Base-by-base conservation (phyloP, 2,797 vertebrate genomes). In the Loris lydekkerianus region DNA sequence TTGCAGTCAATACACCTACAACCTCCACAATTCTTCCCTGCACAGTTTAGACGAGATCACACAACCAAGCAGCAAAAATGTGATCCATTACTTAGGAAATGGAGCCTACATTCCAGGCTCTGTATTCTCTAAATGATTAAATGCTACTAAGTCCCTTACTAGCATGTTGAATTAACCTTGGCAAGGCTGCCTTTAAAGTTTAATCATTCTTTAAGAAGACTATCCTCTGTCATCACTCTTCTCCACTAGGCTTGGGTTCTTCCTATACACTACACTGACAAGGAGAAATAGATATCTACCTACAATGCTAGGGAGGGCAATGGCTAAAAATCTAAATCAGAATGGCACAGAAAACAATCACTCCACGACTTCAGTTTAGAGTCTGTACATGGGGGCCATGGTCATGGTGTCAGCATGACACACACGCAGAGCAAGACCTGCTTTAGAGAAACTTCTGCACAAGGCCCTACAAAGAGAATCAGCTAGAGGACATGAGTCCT, bases 391-490 rank as follows among this genome's bases (percentile, higher is more conserved):
- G 34, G 34, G 34, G 34, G 6, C 34, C 7, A 14, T 0, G 10
- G 7, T 37, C 37, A n/a, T 5, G 5, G 23, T 17, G 9, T 40
- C 11, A 31, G 58, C 21, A 13, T 2, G 3, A 40, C 73, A 84
- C 37, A 37, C 13, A 78, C 15, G 37, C n/a, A 10, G 18, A 76
- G 78, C 70, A 75, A 10, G 61, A n/a, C 10, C 70, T 18, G 65
- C 58, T 27, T 23, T 13, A 2, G 43, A 60, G 5, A 23, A 78
- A 83, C 31, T 61, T 72, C 17, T 67, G 40, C 8, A 67, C 3
- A 2, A 18, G 3, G 27, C 3, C 4, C 27, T 61, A 2, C 5
- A 2, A 46, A 70, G 10, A 77, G 18, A 0, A 2, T 9, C 40
- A 43, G 17, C 10, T 5, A 15, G 7, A 27, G n/a, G 31, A 58